phyloP scores from a whole-genome alignment of 2,888 invertebrate genomes.

The Drosophila anomalata region DNA sequence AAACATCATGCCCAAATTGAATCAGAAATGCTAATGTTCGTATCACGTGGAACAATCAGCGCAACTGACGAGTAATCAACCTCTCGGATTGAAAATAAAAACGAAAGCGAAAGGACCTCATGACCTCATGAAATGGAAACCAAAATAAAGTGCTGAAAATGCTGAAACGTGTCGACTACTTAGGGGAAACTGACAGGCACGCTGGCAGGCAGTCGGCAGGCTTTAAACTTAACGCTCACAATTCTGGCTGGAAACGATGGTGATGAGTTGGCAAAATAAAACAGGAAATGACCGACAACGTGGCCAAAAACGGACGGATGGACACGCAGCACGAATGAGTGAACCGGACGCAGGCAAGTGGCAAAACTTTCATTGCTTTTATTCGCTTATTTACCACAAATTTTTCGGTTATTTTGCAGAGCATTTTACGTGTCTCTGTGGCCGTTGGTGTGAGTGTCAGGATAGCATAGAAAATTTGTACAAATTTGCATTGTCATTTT shows the following conservation, averaged over 20 bases:
- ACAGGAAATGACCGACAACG: slow-evolving; percentile 48
- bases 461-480: slow-evolving; percentile 42
- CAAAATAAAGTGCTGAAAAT: slow-evolving; percentile 50
- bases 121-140: slow-evolving; percentile 31
- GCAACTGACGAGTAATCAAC: slow-evolving; percentile 51
- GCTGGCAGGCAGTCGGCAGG: slow-evolving; percentile 5
- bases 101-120: slow-evolving; percentile 4
- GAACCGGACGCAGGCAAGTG: slow-evolving; percentile 57
- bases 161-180: slow-evolving; percentile 49
- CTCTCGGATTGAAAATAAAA: slow-evolving; percentile 44
- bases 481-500: slow-evolving; percentile 68
- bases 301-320: slow-evolving; percentile 30
- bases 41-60: slow-evolving; percentile 47
- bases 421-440: slow-evolving; percentile 38
- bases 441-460: slow-evolving; percentile 4
- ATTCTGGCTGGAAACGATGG: slow-evolving; percentile 30
- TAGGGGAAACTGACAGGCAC: slow-evolving; percentile 1
- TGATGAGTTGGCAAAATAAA: slow-evolving; percentile 68
- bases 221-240: slow-evolving; percentile 61
- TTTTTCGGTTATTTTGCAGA: slow-evolving; percentile 66
- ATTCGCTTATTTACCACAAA: slow-evolving; percentile 76
- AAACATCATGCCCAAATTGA: slow-evolving; percentile 64
- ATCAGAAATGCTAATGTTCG: slow-evolving; percentile 71
- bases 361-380: slow-evolving; percentile 68
- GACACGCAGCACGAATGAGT: slow-evolving; percentile 35